A percentile compares a stretch with the other conserved stretches of the same genome.
Conservation (phyloP, 2,888 invertebrate species). For the Geophilus truncorum region DNA sequence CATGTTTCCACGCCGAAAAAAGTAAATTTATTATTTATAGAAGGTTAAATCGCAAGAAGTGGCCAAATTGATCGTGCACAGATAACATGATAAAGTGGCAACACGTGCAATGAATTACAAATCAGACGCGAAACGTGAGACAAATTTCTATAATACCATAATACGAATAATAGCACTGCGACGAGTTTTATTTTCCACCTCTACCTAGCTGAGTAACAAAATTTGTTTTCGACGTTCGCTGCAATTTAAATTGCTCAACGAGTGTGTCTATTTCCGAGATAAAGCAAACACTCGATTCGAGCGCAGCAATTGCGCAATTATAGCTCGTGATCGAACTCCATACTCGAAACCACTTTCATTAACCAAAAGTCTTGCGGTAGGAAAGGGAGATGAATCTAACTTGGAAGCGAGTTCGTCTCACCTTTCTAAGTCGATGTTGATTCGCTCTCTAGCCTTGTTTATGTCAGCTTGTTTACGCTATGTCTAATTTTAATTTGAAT, state of each 20-base stretch:
- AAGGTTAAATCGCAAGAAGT: background rate
- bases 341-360: constrained; percentile 6
- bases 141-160: background rate
- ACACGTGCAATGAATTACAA: background rate
- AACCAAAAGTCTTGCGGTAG: background rate
- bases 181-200: too few relatives aligned
- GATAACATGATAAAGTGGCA: background rate
- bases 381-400: background rate
- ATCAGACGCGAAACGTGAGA: background rate
- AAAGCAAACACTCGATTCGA: background rate
- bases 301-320: background rate
- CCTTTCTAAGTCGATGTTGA: background rate
- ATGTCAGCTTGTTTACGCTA: background rate
- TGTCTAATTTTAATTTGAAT: too few relatives aligned
- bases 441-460: background rate
- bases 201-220: too few relatives aligned
- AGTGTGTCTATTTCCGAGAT: background rate
- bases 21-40: background rate
- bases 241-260: background rate
- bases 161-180: too few relatives aligned
- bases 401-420: background rate
- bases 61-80: background rate
- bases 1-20: background rate
- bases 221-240: background rate
- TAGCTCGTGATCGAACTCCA: background rate